A percentile compares a stretch with the other conserved stretches of the same genome.
phyloP scores from a whole-genome alignment of 2,888 invertebrate species.

The Drosophila villosipedis region DNA sequence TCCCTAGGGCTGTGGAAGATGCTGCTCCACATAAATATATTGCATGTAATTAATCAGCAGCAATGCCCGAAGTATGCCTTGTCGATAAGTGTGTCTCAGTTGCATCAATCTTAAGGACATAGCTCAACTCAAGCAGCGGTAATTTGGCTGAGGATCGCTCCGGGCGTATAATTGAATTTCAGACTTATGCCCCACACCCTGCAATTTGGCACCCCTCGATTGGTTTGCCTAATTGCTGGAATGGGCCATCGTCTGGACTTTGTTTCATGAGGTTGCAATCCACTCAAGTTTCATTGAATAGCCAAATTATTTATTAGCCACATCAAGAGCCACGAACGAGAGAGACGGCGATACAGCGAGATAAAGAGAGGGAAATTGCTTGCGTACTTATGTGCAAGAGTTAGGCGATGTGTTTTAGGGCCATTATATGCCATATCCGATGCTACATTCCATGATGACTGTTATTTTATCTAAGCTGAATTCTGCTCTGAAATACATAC shows the following conservation, averaged over 20 bases:
- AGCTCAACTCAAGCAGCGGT: slow-evolving; percentile 37
- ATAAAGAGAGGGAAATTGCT: background rate
- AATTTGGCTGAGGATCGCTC: slow-evolving; percentile 60
- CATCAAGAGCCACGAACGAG: slow-evolving; percentile 3
- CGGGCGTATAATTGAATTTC: slow-evolving; percentile 73
- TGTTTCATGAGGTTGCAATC: slow-evolving; percentile 28
- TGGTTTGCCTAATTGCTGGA: slow-evolving; percentile 49
- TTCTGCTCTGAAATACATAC: background rate
- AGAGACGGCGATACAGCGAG: background rate
- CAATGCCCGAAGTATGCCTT: slow-evolving; percentile 18
- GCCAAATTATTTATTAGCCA: slow-evolving; percentile 50
- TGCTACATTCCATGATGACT: slow-evolving; percentile 9
- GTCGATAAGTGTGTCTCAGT: slow-evolving; percentile 50
- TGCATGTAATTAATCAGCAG: slow-evolving; percentile 75
- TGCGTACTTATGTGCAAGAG: slow-evolving; percentile 27
- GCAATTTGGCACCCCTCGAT: slow-evolving; percentile 27
- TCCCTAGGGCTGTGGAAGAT: background rate
- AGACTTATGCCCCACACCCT: slow-evolving; percentile 22
- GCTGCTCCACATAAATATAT: slow-evolving; percentile 56
- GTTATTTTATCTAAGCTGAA: slow-evolving; percentile 10
- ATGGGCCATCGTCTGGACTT: slow-evolving; percentile 19
- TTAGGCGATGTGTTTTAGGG: slow-evolving; percentile 28
- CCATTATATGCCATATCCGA: slow-evolving; percentile 19
- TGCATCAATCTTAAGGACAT: slow-evolving; percentile 58
- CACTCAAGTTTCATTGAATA: slow-evolving; percentile 50